Base-by-base conservation (phyloP, 2,888 invertebrate species). In the Ophraella communa region DNA sequence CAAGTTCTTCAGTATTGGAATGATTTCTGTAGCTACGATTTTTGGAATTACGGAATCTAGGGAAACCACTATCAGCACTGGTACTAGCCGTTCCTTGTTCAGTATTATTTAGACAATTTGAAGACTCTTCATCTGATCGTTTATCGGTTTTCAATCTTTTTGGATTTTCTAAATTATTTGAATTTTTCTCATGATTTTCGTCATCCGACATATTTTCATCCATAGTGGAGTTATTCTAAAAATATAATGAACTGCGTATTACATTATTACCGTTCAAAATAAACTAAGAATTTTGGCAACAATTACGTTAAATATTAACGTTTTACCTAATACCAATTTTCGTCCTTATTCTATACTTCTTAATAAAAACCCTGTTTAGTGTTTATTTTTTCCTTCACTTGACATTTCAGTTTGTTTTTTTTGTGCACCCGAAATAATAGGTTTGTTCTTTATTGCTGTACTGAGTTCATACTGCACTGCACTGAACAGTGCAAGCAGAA, bases 121-220 rank as follows among this genome's bases (percentile, higher is more conserved):
- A 75, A 39, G 70, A 72, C 51, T 76, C 75, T 51, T 75, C 69
- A 51, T 68, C 58, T 23, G 60, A 53, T 33, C 35, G 51, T 8
- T 62, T 65, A 57, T 74, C 77, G 55, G 77, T 79, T 72, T 77
- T 79, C 44, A 80, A 68, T 45, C 80, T 74, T 72, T 81, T 80
- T 14, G 69, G 71, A 47, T 71, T 72, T 21, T 72, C 73, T 42
- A 61, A 52, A 54, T 62, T 65, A 53, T 62, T 47, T 18, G 62
- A 60, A 21, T 61, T 45, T 66, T 62, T 66, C 30, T 66, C 58
- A 39, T 51, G 33, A 33, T 68, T 70, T 45, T 72, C 73, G 62
- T 69, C 71, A 65, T 72, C 73, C 39, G 74, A 67, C 65, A 65
- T 72, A 68, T 74, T 73, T 72, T 76, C 76, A 70, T 77, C 77